Conservation (phyloP, 2,113 vertebrate genomes). For the Ornithorhynchus anatinus region DNA sequence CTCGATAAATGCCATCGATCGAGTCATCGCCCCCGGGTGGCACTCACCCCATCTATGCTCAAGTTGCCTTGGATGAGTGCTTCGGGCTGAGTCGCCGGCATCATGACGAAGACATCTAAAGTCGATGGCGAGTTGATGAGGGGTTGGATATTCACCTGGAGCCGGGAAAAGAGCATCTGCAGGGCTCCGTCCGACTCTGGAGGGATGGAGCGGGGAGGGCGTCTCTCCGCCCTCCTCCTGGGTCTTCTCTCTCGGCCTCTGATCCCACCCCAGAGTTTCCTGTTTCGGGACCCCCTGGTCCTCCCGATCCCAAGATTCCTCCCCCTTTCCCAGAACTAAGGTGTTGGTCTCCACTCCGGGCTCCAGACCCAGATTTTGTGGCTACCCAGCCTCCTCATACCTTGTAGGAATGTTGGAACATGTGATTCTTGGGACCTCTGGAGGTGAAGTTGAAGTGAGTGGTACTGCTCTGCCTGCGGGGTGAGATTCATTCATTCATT, state of each 20-base stretch:
- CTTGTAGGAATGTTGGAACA: conserved; percentile 47
- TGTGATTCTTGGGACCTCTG: conserved; percentile 14
- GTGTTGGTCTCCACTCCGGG: background rate
- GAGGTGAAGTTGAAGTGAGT: conserved; percentile 38
- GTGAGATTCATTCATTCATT: too few species aligned
- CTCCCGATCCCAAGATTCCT: too few species aligned
- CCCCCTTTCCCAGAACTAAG: too few species aligned
- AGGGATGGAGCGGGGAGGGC: too few species aligned
- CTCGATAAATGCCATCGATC: too few species aligned
- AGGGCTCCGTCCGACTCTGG: too few species aligned
- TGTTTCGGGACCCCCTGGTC: too few species aligned
- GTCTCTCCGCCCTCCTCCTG: too few species aligned
- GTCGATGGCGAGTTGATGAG: background rate
- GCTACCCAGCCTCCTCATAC: too few species aligned
- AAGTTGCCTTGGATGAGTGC: background rate
- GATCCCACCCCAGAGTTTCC: too few species aligned
- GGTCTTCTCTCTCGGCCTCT: too few species aligned
- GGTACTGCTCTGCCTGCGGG: conserved; percentile 40
- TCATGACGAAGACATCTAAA: conserved; percentile 36
- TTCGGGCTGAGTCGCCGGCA: background rate
- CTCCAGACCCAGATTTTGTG: rapidly evolving
- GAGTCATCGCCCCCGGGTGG: background rate
- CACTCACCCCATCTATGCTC: conserved; percentile 22
- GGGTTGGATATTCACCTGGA: conserved; percentile 37
- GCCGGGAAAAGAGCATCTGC: too few species aligned